A percentile compares a stretch with the other conserved stretches of the same genome.
Evolutionary conservation across 92 coral and sea anemone genomes (phyloP).

Genomic region (Pocillopora grandis): DNA sequence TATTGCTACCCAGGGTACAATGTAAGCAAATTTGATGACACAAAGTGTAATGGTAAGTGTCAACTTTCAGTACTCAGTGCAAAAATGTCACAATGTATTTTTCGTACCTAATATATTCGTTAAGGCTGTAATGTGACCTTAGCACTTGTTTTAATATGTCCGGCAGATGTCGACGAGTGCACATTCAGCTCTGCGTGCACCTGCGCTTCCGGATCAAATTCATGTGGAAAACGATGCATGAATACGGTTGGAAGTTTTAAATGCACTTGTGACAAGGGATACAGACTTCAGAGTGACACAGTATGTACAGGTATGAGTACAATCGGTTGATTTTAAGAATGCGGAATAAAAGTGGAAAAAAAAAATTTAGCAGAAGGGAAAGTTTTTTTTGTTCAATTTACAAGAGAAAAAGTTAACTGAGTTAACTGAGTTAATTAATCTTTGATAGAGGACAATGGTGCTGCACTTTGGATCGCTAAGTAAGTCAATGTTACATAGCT

Average conservation of each 20-base stretch:
- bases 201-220: not conserved
- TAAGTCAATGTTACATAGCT: no score
- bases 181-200: not conserved
- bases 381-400: no score
- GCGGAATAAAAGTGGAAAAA: not conserved
- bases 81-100: not conserved
- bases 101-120: no score
- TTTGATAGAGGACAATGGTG: no score
- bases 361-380: no score
- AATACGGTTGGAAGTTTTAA: not conserved
- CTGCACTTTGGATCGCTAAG: no score
- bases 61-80: not conserved
- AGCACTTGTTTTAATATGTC: no score
- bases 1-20: not conserved
- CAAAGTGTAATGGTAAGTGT: not conserved
- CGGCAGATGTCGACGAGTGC: no score
- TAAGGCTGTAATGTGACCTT: not conserved
- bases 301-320: constrained; percentile 1
- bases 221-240: not conserved
- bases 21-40: not conserved
- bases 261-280: not conserved
- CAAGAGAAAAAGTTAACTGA: not conserved
- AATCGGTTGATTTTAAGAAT: not conserved
- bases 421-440: no score
- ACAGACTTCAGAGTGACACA: not conserved